phyloP scores from a whole-genome alignment of 2,113 vertebrate species.

The Podocnemis expansa region DNA sequence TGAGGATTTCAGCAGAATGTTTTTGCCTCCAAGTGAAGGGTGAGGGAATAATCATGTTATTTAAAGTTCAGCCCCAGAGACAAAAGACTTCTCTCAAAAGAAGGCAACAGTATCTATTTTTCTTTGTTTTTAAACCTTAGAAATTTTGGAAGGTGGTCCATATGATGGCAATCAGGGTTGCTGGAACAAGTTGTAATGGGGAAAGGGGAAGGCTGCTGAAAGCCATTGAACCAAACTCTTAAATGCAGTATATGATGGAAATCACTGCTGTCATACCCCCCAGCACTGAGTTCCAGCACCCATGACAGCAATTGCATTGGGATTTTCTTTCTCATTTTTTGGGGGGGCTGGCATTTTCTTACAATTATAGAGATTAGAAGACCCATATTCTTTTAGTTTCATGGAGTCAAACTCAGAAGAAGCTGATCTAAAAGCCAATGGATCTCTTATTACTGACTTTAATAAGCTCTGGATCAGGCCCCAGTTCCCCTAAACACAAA shows the following conservation, averaged over 20 bases:
- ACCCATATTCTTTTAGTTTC: background rate
- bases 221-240: too few relatives aligned
- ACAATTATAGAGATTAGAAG: background rate
- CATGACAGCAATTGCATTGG: background rate
- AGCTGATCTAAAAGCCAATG: background rate
- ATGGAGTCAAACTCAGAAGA: background rate
- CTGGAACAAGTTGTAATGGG: too few relatives aligned
- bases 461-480: fast-evolving
- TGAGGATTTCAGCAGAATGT: background rate
- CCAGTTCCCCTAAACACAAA: fast-evolving
- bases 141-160: background rate
- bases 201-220: too few relatives aligned
- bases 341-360: background rate
- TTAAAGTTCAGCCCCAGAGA: background rate
- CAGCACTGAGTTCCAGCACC: too few relatives aligned
- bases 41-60: background rate
- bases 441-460: background rate
- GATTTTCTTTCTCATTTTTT: background rate
- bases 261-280: too few relatives aligned
- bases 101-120: background rate
- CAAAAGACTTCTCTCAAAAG: background rate
- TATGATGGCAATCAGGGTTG: background rate
- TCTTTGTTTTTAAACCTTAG: background rate
- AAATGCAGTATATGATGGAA: too few relatives aligned
- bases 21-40: background rate